Evolutionary conservation across 92 coral and sea anemone species (phyloP).

Genomic region (Zoanthus sansibaricus): DNA sequence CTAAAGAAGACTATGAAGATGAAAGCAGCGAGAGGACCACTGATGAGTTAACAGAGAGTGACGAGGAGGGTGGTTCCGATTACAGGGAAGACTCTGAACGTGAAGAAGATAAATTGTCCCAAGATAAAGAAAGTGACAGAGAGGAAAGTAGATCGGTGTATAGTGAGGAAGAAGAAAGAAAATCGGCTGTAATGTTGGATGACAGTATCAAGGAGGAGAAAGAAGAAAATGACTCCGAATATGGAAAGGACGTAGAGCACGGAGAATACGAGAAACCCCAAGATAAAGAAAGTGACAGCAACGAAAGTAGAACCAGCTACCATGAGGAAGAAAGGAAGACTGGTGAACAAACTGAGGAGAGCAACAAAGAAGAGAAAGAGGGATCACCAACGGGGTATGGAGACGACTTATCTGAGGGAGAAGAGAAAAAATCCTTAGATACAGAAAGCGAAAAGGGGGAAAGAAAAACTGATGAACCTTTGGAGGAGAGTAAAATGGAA

Average conservation of each 20-base stretch:
- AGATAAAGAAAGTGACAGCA: background rate
- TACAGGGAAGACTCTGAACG: slow-evolving; percentile 54
- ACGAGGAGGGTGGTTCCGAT: slow-evolving; percentile 50
- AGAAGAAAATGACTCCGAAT: slow-evolving; percentile 22
- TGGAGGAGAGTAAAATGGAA: slow-evolving; percentile 66
- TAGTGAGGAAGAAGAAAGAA: too few relatives aligned
- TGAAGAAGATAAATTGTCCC: background rate
- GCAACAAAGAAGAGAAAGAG: slow-evolving; percentile 18
- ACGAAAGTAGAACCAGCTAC: background rate
- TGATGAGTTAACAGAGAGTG: too few relatives aligned
- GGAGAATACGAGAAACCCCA: background rate
- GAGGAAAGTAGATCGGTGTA: too few relatives aligned
- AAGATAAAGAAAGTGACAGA: too few relatives aligned
- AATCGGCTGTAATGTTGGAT: too few relatives aligned
- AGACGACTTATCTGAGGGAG: too few relatives aligned
- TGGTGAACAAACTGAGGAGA: too few relatives aligned
- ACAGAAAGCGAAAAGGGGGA: slow-evolving; percentile 11
- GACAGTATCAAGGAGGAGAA: slow-evolving; percentile 49
- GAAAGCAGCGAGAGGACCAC: too few relatives aligned
- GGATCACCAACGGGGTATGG: too few relatives aligned
- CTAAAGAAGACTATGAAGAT: too few relatives aligned
- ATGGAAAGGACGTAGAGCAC: slow-evolving; percentile 45
- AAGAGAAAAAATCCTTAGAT: background rate
- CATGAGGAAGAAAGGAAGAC: slow-evolving; percentile 14
- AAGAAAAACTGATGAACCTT: slow-evolving; percentile 32